Evolutionary conservation across 2,888 invertebrate species (phyloP), one percentile per base, ranked within the genome.

Genomic region (Melinaea menophilus): DNA sequence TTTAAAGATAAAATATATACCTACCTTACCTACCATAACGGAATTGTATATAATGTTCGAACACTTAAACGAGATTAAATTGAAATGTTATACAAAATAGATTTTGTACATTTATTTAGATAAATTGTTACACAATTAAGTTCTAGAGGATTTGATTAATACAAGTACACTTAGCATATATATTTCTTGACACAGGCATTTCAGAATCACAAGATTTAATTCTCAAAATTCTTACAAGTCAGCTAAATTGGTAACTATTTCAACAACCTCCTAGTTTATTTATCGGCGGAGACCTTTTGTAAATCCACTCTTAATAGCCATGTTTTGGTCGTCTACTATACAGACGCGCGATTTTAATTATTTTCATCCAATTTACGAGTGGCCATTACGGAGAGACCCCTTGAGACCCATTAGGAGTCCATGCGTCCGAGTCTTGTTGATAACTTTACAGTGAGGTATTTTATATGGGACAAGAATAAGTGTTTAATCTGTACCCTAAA

Each of bases 291-390:
- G 75, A 83, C 90, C 88, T 85, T 86, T 88, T 84, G 81, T 81
- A 75, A 77, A 76, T 80, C 80, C 81, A 80, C 79, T 75, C 74
- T 78, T 88, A 90, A 90, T 87, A 85, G 87, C 77, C 78, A 73
- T 89, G 89, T 89, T 90, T 88, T 86, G 88, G 89, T 82, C 85
- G 76, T 76, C 75, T 75, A 74, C 75, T 78, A 78, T 79, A 80
- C 74, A 84, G 82, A 81, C 75, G 84, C 79, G 82, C 84, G 84
- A 87, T 90, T 90, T 90, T 90, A 90, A 90, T 90, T 90, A 90
- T 90, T 90, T 90, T 88, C 89, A 85, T 84, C 81, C 89, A 90
- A 90, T 90, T 90, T 90, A 90, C 90, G 89, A 87, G 86, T 86
- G 81, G 80, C 86, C 86, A 86, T 90, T 90, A 90, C 89, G 88